Conservation (phyloP, 37 sponge, comb jelly and placozoan species). For the Ianthella basta region DNA sequence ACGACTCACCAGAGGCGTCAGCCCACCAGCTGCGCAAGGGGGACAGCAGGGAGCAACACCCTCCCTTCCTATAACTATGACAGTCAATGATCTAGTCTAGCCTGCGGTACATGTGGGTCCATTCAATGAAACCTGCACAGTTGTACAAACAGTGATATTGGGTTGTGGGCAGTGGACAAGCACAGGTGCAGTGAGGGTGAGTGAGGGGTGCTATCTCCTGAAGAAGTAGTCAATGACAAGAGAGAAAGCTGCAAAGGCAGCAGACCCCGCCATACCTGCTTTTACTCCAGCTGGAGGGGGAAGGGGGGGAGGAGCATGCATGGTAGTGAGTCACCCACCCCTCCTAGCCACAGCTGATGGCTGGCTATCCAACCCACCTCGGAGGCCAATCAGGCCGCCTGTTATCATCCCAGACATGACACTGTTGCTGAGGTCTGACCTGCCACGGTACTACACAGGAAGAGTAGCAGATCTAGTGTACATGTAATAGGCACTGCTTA, state of each 20-base stretch:
- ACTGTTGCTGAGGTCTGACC: conserved; percentile 78
- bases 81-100: too few species aligned
- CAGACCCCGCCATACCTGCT: conserved; percentile 89
- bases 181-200: too few species aligned
- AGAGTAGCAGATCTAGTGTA: background rate
- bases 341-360: background rate
- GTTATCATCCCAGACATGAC: conserved; percentile 84
- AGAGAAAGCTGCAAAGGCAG: conserved; percentile 98
- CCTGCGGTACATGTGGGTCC: too few species aligned
- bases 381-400: conserved; percentile 95
- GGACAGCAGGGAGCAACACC: too few species aligned
- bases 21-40: background rate
- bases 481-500: too few species aligned
- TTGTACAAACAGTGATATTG: too few species aligned
- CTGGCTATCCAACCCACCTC: conserved; percentile 68
- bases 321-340: background rate
- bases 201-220: conserved; percentile 44
- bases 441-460: conserved; percentile 74
- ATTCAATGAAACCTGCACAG: too few species aligned
- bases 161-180: too few species aligned
- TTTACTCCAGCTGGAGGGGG: conserved; percentile 85
- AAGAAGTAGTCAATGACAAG: conserved; percentile 95
- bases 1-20: background rate
- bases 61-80: too few species aligned
- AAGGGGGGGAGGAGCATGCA: background rate